Conservation (phyloP, 2,113 vertebrate species). For the Chaetodon auriga region DNA sequence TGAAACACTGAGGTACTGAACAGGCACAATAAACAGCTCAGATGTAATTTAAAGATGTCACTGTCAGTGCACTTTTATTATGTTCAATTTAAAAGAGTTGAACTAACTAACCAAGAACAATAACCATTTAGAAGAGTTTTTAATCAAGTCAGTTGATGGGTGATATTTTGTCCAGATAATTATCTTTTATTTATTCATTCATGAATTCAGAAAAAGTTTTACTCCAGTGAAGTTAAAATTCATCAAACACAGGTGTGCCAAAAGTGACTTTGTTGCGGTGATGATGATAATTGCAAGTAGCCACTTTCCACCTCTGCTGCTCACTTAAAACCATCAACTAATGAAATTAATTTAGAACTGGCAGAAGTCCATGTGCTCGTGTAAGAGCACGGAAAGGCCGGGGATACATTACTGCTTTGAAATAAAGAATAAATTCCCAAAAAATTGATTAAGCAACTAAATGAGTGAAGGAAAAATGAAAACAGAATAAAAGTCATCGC, state of each 20-base stretch:
- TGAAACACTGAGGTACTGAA: not conserved
- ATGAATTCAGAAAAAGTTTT: not conserved
- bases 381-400: constrained; percentile 1
- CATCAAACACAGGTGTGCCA: not conserved
- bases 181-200: not conserved
- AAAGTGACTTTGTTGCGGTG: constrained; percentile 22
- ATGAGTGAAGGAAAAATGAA: constrained; percentile 9
- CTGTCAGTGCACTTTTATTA: not conserved
- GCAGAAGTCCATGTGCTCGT: not conserved
- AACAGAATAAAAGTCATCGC: constrained; percentile 25
- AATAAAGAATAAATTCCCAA: constrained; percentile 8
- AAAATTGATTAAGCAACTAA: constrained; percentile 11
- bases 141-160: not conserved
- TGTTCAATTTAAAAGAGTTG: not conserved
- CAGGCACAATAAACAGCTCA: not conserved
- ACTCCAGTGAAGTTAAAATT: not conserved
- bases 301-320: constrained; percentile 40
- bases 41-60: not conserved
- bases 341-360: constrained; percentile 40
- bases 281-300: constrained; percentile 41
- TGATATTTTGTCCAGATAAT: not conserved
- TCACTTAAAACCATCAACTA: constrained; percentile 18
- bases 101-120: not conserved
- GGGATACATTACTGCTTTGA: constrained; percentile 4
- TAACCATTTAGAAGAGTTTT: not conserved